phyloP scores from a whole-genome alignment of 2,888 invertebrate species.

The Rhogogaster chlorosoma region DNA sequence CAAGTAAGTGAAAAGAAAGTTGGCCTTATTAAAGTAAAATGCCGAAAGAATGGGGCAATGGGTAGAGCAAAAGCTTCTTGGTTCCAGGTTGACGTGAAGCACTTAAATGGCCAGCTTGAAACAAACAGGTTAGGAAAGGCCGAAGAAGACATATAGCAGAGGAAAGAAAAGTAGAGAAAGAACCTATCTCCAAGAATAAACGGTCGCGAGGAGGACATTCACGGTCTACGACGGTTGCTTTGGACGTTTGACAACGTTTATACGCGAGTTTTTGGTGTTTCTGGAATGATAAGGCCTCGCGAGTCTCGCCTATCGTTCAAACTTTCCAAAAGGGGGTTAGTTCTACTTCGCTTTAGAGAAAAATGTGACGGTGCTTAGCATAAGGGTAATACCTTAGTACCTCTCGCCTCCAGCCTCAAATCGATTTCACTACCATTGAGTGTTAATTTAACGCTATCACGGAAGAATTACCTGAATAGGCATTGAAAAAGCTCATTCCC shows the following conservation, averaged over 20 bases:
- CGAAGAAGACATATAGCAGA: background rate
- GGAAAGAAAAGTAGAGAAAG: conserved; percentile 2
- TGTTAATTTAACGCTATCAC: conserved; percentile 5
- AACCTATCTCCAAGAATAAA: conserved; percentile 21
- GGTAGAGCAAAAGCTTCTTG: background rate
- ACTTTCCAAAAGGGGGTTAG: background rate
- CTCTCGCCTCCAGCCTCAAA: background rate
- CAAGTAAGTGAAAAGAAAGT: conserved; percentile 50
- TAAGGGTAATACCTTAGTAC: background rate
- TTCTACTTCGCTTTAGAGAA: background rate
- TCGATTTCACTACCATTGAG: conserved; percentile 13
- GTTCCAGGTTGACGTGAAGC: conserved; percentile 33
- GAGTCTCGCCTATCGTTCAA: background rate
- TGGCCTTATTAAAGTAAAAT: conserved; percentile 43
- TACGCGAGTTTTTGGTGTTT: background rate
- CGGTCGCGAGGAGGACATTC: conserved; percentile 20
- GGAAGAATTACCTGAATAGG: background rate
- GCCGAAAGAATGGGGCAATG: conserved; percentile 11
- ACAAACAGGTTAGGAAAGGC: conserved; percentile 21
- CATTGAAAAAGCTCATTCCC: background rate
- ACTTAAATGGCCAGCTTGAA: conserved; percentile 12
- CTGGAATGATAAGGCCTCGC: background rate
- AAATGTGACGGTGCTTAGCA: background rate
- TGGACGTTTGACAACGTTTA: conserved; percentile 26
- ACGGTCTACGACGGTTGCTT: background rate